Conservation (phyloP, 2,797 vertebrate species). For the Rhincodon typus region DNA sequence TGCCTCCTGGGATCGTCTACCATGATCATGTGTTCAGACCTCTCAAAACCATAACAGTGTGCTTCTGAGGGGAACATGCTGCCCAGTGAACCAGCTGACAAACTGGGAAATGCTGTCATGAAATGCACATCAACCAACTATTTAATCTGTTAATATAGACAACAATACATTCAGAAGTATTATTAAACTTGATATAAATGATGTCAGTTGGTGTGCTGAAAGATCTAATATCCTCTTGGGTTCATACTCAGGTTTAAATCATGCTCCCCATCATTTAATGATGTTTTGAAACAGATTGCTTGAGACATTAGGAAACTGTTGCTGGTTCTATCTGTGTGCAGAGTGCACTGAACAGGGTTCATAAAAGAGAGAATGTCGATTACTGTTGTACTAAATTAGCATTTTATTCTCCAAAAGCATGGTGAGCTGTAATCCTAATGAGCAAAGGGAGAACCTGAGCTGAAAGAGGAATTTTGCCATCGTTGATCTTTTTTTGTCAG, state of each 20-base stretch:
- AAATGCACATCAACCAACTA: not conserved
- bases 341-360: not conserved
- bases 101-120: not conserved
- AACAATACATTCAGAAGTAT: not conserved
- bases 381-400: not conserved
- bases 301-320: not conserved
- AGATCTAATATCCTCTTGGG: not conserved
- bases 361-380: not conserved
- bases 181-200: not conserved
- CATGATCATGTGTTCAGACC: not conserved
- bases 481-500: not conserved
- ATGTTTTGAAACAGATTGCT: not conserved
- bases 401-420: conserved; percentile 4
- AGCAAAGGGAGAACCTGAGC: not conserved
- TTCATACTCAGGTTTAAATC: not conserved
- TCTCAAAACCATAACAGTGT: not conserved
- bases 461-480: not conserved
- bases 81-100: not conserved
- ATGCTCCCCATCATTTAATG: not conserved
- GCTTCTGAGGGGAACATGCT: not conserved
- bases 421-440: not conserved
- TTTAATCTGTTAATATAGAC: not conserved
- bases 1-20: not conserved
- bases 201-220: not conserved
- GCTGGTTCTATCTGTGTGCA: not conserved